Base-by-base conservation (phyloP, 2,113 vertebrate species). In the Cyprinodon variegatus region DNA sequence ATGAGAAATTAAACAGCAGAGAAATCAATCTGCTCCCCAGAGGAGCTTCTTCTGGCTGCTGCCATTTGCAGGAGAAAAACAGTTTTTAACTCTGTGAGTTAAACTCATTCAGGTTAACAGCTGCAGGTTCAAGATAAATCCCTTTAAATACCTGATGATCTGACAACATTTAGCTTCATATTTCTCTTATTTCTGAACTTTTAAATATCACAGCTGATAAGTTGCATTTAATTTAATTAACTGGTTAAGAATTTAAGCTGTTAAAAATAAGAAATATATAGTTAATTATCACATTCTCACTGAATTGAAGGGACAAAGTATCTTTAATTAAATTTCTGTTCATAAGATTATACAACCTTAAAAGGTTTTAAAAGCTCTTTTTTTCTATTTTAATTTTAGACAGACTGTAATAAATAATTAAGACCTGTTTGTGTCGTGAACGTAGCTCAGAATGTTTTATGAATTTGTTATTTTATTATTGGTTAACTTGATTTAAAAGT, bases 201-300 rank as follows among this genome's bases (percentile, higher is more conserved):
- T 29, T 29, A 29, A 29, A 29, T 29, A 29, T 29, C 29, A 29
- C 29, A 29, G 29, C 67, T 71, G 41, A 66, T 29, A 63, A 29
- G 43, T 41, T 77, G 17, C 69, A 43, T 17, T 65, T 45, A 59
- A 72, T 43, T 46, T 37, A 63, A 11, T 78, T 43, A 65, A 37
- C 50, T 20, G 53, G 22, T 64, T 50, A 76, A 61, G 41, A 45
- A 72, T 45, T 29, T 29, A 29, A 29, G 29, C 29, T 29, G 29
- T 29, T 29, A 29, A 29, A 29, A 29, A 29, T 29, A 29, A 29
- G 1, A 29, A 29, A 29, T 29, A 29, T 29, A 29, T 29, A 1
- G 29, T 29, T 29, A 29, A 29, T 29, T 29, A 29, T 29, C 29
- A 29, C 29, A 29, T 29, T 29, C 29, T 29, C 29, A 29, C 29